A percentile compares a stretch with the other conserved stretches of the same genome.
phyloP scores from a whole-genome alignment of 2,797 vertebrate genomes.

The Megalops cyprinoides region DNA sequence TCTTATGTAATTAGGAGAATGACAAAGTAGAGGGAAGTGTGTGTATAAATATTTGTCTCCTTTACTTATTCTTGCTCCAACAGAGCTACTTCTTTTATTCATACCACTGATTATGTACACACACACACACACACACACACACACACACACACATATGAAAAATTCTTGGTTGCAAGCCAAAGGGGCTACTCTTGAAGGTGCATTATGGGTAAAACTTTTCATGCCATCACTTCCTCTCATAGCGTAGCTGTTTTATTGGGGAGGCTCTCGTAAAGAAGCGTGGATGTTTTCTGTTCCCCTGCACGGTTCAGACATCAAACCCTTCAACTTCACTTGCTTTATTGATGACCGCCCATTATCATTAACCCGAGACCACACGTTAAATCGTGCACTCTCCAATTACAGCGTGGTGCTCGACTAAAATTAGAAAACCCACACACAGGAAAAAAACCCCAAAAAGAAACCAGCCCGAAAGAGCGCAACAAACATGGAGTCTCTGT shows the following conservation, averaged over 20 bases:
- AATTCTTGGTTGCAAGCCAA: not conserved
- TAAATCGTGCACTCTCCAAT: constrained; percentile 58
- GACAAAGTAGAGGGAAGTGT: too few relatives aligned
- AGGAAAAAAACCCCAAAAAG: constrained; percentile 56
- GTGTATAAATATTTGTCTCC: too few relatives aligned
- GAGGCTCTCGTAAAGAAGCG: constrained; percentile 52
- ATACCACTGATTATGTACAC: too few relatives aligned
- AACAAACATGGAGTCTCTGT: constrained; percentile 56
- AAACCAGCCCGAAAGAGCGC: constrained; percentile 42
- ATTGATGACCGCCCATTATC: constrained; percentile 70
- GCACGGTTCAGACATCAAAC: constrained; percentile 60
- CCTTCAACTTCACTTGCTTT: constrained; percentile 61
- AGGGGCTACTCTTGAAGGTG: constrained; percentile 31
- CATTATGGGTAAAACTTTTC: constrained; percentile 21
- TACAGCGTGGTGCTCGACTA: constrained; percentile 66
- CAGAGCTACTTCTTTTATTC: too few relatives aligned
- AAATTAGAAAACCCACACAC: constrained; percentile 68
- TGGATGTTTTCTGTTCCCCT: constrained; percentile 31
- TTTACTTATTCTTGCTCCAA: too few relatives aligned
- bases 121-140: too few relatives aligned
- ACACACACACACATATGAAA: not conserved
- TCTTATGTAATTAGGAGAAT: too few relatives aligned
- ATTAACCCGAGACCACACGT: constrained; percentile 63
- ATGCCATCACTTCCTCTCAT: constrained; percentile 29
- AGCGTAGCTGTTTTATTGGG: constrained; percentile 34